Evolutionary conservation across 2,888 invertebrate species (phyloP).

Genomic region (Strigamia maritima): DNA sequence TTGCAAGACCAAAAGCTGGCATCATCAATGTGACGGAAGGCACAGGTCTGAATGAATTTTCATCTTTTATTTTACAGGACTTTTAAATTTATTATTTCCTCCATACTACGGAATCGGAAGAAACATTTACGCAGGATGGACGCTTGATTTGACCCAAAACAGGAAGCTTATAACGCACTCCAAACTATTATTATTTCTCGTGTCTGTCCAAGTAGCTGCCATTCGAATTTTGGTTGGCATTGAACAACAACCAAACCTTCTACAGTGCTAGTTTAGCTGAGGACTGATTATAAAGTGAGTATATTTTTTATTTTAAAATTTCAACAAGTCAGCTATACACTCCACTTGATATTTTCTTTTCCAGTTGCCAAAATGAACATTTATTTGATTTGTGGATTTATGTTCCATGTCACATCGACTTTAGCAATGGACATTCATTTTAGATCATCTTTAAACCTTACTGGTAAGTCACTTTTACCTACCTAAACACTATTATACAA

Average conservation of each 20-base stretch:
- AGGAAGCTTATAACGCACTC: background rate
- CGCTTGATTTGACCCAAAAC: background rate
- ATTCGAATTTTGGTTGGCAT: background rate
- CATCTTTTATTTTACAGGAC: background rate
- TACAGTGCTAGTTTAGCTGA: no score
- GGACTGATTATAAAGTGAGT: background rate
- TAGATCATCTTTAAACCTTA: background rate
- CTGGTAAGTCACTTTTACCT: background rate
- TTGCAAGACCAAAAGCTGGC: no score
- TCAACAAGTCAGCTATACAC: background rate
- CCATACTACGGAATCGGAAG: background rate
- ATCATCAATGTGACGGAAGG: no score
- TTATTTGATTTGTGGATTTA: background rate
- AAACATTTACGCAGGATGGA: constrained; percentile 16
- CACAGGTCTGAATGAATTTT: background rate
- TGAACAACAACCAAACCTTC: background rate
- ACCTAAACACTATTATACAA: no score
- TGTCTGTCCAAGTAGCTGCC: background rate
- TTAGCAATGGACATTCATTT: background rate
- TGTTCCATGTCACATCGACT: background rate
- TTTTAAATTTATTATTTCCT: constrained; percentile 7
- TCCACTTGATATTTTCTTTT: background rate
- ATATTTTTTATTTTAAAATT: background rate
- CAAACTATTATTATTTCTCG: constrained; percentile 11
- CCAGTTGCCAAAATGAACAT: background rate